These are phyloP conservation scores for Sturnus vulgaris DNA, from an alignment of 2,113 vertebrate genomes.

Conservation along the genomic window DNA sequence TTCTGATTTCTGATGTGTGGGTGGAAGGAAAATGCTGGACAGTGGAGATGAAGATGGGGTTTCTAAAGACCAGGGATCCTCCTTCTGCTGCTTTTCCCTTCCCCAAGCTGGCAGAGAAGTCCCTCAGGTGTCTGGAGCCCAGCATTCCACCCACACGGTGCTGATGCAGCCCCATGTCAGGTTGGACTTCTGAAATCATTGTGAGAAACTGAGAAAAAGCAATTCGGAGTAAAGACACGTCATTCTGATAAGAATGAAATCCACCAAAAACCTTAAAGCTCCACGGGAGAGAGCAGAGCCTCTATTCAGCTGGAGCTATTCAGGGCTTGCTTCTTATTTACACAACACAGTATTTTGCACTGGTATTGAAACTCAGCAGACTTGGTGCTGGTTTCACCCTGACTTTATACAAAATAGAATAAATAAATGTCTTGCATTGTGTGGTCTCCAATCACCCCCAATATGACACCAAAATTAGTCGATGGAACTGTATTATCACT, in stretches of 20 bases:
- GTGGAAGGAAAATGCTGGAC: not conserved
- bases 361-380: not conserved
- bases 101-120: not conserved
- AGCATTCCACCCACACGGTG: fast-evolving
- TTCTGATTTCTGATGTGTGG: not conserved
- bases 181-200: not conserved
- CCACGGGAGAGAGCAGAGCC: not conserved
- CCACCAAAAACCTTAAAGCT: not conserved
- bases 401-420: not conserved
- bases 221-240: fast-evolving
- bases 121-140: not conserved
- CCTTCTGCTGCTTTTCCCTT: not conserved
- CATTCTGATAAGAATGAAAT: not conserved
- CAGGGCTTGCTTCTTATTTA: not conserved
- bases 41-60: not conserved
- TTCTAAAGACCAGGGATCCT: not conserved
- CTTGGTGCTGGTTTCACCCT: not conserved
- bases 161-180: no score
- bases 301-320: not conserved
- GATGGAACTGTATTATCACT: not conserved
- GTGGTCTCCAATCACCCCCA: not conserved
- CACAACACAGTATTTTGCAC: not conserved
- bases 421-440: not conserved
- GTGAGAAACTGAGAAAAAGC: not conserved
- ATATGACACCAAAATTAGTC: not conserved